phyloP scores from a whole-genome alignment of 1,140 invertebrate species.

The Sinella curviseta region DNA sequence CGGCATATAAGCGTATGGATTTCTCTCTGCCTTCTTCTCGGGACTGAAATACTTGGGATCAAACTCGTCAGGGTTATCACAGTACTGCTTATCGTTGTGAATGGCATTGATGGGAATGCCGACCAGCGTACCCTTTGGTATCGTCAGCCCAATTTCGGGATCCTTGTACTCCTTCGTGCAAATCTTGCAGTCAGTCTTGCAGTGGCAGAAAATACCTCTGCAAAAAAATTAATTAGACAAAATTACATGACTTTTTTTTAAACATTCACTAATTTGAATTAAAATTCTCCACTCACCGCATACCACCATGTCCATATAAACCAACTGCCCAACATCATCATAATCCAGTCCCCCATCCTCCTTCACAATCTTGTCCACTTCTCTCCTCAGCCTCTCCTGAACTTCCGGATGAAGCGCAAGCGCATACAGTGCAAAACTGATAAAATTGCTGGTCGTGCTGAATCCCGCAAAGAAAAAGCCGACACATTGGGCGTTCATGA shows the following conservation, averaged over 20 bases:
- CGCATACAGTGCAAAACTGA: slow-evolving; percentile 67
- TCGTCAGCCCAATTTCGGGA: background rate
- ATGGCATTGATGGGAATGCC: slow-evolving; percentile 62
- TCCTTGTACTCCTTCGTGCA: background rate
- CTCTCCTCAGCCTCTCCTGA: slow-evolving; percentile 7
- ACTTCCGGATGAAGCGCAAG: slow-evolving; percentile 65
- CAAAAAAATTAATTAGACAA: background rate
- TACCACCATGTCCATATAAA: slow-evolving; percentile 59
- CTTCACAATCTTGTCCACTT: slow-evolving; percentile 1
- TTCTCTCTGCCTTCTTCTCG: slow-evolving; percentile 54
- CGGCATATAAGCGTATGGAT: slow-evolving; percentile 61
- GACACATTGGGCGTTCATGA: slow-evolving; percentile 48
- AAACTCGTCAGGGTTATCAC: slow-evolving; percentile 68
- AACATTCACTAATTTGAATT: background rate
- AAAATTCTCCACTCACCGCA: slow-evolving; percentile 40
- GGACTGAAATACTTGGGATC: slow-evolving; percentile 72
- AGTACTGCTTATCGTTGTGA: slow-evolving; percentile 67
- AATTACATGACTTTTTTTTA: background rate
- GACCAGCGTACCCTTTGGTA: slow-evolving; percentile 61
- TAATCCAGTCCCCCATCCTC: background rate
- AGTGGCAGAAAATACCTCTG: slow-evolving; percentile 37
- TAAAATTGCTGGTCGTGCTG: slow-evolving; percentile 72
- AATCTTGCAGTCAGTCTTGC: background rate
- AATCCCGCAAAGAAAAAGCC: slow-evolving; percentile 70
- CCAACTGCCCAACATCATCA: slow-evolving; percentile 52